Evolutionary conservation across 2,113 vertebrate species (phyloP), one percentile per base, ranked within the genome.

Genomic region (Salvelinus fontinalis): DNA sequence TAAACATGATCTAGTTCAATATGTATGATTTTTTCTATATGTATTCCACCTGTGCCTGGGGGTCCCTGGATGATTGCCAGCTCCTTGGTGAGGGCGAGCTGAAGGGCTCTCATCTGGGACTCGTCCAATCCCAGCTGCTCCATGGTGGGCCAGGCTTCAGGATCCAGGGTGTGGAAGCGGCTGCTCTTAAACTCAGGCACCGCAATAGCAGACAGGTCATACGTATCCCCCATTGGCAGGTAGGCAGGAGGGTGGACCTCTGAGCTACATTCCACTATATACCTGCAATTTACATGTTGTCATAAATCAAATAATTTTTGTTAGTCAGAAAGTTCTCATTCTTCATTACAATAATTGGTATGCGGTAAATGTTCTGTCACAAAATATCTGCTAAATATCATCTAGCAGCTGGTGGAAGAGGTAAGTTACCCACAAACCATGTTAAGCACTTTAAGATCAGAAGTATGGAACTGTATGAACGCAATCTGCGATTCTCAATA

Each of bases 41-140:
- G 8, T 31, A 5, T n/a, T 16, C 79, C 72, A 98, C 97, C 97
- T 81, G 97, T 99, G 77, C 97, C 97, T 71, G 97, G 97, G 77
- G 97, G 97, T 76, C 97, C 97, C 85, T 99, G 97, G 85, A 99
- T 96, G 84, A 99, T 95, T 81, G 96, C 94, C 81, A 99, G 86
- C 82, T 99, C 97, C 80, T 95, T 96, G n/a, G 97, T 97, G 72
- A 99, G 93, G n/a, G 96, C 96, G 76, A 97, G 91, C 70, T 89
- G 91, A 71, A 98, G 68, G 57, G 97, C 97, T 87, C 84, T 78
- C 90, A 96, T 93, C 86, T 99, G 97, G 77, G 96, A 98, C 67
- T 95, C 95, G 85, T 99, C 96, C 79, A 99, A 89, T 12, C 92
- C 91, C 84, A 99, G 83, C 67, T 77, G 51, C 85, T 97, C 94